Conservation (phyloP, 2,797 vertebrate genomes). For the Gephyroberyx darwinii region DNA sequence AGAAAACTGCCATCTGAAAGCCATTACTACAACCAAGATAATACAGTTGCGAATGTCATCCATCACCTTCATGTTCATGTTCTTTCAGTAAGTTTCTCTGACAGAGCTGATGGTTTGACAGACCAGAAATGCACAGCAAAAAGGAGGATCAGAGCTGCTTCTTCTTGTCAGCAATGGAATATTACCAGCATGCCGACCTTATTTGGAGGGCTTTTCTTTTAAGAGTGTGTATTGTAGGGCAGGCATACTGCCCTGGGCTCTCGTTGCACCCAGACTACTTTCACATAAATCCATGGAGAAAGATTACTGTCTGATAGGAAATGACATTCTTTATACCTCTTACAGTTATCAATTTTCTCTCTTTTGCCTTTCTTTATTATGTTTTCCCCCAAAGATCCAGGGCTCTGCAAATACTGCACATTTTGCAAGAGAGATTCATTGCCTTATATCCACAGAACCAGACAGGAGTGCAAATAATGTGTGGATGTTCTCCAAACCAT, state of each 20-base stretch:
- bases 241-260: slow-evolving; percentile 42
- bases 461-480: slow-evolving; percentile 40
- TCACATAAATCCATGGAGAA: slow-evolving; percentile 63
- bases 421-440: slow-evolving; percentile 56
- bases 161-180: neutral
- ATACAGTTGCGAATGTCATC: slow-evolving; percentile 54
- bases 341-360: slow-evolving; percentile 50
- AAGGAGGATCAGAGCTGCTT: slow-evolving; percentile 4
- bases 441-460: slow-evolving; percentile 40
- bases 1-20: slow-evolving; percentile 61
- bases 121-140: slow-evolving; percentile 27
- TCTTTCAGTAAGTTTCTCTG: slow-evolving; percentile 29
- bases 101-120: slow-evolving; percentile 28
- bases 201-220: slow-evolving; percentile 38
- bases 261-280: slow-evolving; percentile 57
- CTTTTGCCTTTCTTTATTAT: slow-evolving; percentile 57
- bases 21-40: slow-evolving; percentile 46
- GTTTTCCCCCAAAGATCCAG: slow-evolving; percentile 43
- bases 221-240: slow-evolving; percentile 53
- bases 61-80: slow-evolving; percentile 46
- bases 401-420: slow-evolving; percentile 60
- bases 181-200: slow-evolving; percentile 12
- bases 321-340: slow-evolving; percentile 61
- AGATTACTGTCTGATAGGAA: slow-evolving; percentile 65
- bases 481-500: slow-evolving; percentile 46